These are phyloP conservation scores for Dendroctonus ponderosae DNA, from an alignment of 1,140 invertebrate species.

Conservation along the genomic window DNA sequence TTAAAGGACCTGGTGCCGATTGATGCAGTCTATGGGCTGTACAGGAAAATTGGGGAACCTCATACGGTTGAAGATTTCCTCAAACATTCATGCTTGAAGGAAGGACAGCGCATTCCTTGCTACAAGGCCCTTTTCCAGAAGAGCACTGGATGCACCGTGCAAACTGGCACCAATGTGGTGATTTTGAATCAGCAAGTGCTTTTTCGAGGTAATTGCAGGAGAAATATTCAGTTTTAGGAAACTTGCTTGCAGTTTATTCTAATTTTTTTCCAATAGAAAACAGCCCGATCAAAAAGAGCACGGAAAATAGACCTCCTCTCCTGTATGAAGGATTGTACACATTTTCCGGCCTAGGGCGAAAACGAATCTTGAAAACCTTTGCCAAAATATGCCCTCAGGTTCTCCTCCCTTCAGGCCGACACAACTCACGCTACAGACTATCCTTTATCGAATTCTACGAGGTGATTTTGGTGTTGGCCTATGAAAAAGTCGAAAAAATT, in stretches of 20 bases:
- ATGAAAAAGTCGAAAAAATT: conserved; percentile 23
- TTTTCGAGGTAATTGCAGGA: background rate
- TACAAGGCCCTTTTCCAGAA: conserved; percentile 18
- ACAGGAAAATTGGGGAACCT: conserved; percentile 53
- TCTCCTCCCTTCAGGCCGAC: conserved; percentile 39
- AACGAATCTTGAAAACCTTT: conserved; percentile 43
- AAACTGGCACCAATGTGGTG: conserved; percentile 24
- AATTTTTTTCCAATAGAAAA: background rate
- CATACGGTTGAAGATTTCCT: conserved; percentile 53
- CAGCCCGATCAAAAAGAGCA: background rate
- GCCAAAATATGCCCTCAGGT: conserved; percentile 45
- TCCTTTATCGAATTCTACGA: conserved; percentile 61
- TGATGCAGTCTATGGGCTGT: conserved; percentile 53
- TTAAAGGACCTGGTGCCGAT: conserved; percentile 54
- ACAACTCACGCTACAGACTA: conserved; percentile 53
- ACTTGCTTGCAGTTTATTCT: background rate
- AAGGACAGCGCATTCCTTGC: conserved; percentile 34
- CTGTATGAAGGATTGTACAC: conserved; percentile 22
- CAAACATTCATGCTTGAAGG: conserved; percentile 38
- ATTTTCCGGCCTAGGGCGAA: conserved; percentile 35
- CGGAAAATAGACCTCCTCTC: background rate
- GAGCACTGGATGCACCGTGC: background rate
- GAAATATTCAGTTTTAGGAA: background rate
- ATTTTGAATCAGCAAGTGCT: conserved; percentile 25
- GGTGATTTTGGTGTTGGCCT: conserved; percentile 46